Percentiles rank a stretch among this genome's conserved stretches.
These are phyloP conservation scores for Vannuccia rotundouncinata DNA, from an alignment of 2,888 invertebrate species.

Conservation along the genomic window DNA sequence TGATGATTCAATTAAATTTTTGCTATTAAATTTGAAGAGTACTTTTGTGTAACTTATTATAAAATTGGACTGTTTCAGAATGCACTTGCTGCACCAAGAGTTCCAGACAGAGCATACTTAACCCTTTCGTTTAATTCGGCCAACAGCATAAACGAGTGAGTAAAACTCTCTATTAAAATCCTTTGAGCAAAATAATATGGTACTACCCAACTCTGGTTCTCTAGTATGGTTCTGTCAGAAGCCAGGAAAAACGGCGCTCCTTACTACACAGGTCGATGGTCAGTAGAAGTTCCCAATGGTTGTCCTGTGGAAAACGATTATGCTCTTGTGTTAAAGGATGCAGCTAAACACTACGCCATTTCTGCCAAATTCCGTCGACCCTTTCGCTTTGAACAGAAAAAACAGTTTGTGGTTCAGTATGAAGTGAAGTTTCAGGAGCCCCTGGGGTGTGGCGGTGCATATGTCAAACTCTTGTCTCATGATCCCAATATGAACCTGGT, in stretches of 20 bases:
- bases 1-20: too few relatives aligned
- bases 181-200: too few relatives aligned
- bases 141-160: too few relatives aligned
- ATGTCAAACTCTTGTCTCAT: slow-evolving; percentile 80
- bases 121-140: too few relatives aligned
- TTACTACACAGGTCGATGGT: slow-evolving; percentile 79
- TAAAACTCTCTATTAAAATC: too few relatives aligned
- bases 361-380: slow-evolving; percentile 69
- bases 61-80: too few relatives aligned
- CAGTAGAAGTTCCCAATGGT: slow-evolving; percentile 69
- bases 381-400: slow-evolving; percentile 67
- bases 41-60: too few relatives aligned
- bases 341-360: slow-evolving; percentile 92
- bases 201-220: too few relatives aligned
- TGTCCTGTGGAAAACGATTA: slow-evolving; percentile 74
- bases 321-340: slow-evolving; percentile 80
- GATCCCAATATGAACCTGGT: slow-evolving; percentile 65
- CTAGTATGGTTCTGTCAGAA: slow-evolving; percentile 74
- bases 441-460: slow-evolving; percentile 96
- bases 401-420: slow-evolving; percentile 52
- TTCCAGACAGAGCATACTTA: too few relatives aligned
- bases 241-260: slow-evolving; percentile 80
- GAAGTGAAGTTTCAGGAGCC: slow-evolving; percentile 75
- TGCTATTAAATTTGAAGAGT: too few relatives aligned
- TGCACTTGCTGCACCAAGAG: too few relatives aligned